Base-by-base conservation (phyloP, 2,113 vertebrate genomes). In the Corvus moneduloides region DNA sequence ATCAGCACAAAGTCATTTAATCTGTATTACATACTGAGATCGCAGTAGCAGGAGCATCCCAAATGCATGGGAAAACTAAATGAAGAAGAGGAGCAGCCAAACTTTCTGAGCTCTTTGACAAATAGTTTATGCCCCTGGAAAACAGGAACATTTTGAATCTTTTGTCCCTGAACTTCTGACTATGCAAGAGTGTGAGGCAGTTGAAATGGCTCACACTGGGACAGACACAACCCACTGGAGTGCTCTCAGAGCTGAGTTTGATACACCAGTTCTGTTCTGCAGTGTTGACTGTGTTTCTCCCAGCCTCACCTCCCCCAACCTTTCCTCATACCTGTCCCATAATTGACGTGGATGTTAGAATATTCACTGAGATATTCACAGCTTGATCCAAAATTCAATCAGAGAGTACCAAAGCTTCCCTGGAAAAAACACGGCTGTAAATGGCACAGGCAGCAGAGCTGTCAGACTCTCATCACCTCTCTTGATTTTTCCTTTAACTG, bases 1-100 rank as follows among this genome's bases (percentile, higher is more conserved):
- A 92, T 95, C 94, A 90, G 90, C 96, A 84, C 83, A 84, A 96
- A 96, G 76, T 84, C 79, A 48, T 90, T 95, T 94, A 86, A 96
- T 93, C 80, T 84, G 8, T 89, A 11, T 81, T 84, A 58, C 73
- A 87, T 30, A 84, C 5, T 28, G 80, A 80, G 84, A 93, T 84
- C 83, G 88, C 88, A 78, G 27, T 20, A 88, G 88, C 66, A 74
- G 69, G 32, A 96, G 54, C 52, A 82, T 94, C 92, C 93, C 88
- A 90, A 92, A 93, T 54, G 77, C 41, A 56, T 30, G 30, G 52
- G 90, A 75, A 94, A 90, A 82, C 18, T 15, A n/a, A 89, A 89
- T n/a, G 51, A 24, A 46, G 82, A 91, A 48, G 61, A 86, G 41
- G 49, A 71, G 32, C 64, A 75, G 43, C n/a, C 80, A 80, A 74